These are phyloP conservation scores for Pseudorasbora parva DNA, from an alignment of 2,113 vertebrate species.

Conservation along the genomic window DNA sequence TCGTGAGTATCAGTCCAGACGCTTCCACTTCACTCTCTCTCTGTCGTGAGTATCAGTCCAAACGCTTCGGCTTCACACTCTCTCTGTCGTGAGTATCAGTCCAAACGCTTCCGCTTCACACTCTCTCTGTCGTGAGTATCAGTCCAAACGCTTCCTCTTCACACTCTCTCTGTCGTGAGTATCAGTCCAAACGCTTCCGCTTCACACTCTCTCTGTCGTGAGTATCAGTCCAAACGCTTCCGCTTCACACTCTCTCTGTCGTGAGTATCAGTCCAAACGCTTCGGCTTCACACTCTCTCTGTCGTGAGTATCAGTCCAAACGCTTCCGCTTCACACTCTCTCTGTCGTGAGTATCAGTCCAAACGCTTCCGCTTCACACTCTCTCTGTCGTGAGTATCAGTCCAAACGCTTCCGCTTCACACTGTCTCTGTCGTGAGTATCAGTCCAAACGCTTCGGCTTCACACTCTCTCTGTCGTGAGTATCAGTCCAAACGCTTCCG, in stretches of 20 bases:
- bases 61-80: conserved; percentile 95
- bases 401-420: conserved; percentile 96
- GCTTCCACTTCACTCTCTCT: conserved; percentile 93
- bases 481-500: conserved; percentile 85
- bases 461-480: conserved; percentile 91
- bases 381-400: conserved; percentile 84
- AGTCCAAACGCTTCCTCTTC: conserved; percentile 93
- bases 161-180: conserved; percentile 90
- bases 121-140: conserved; percentile 87
- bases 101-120: conserved; percentile 96
- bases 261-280: conserved; percentile 84
- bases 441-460: conserved; percentile 92
- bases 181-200: conserved; percentile 86
- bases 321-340: conserved; percentile 94
- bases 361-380: conserved; percentile 96
- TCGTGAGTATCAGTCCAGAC: conserved; percentile 83
- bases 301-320: conserved; percentile 83
- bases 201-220: conserved; percentile 93
- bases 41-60: conserved; percentile 85
- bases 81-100: conserved; percentile 84
- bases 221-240: conserved; percentile 84
- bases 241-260: conserved; percentile 92
- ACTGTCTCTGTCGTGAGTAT: conserved; percentile 87
- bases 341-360: conserved; percentile 84
- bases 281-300: conserved; percentile 95